A percentile compares a stretch with the other conserved stretches of the same genome.
phyloP scores from a whole-genome alignment of 2,888 invertebrate genomes.

The Linnaemya vulpina region DNA sequence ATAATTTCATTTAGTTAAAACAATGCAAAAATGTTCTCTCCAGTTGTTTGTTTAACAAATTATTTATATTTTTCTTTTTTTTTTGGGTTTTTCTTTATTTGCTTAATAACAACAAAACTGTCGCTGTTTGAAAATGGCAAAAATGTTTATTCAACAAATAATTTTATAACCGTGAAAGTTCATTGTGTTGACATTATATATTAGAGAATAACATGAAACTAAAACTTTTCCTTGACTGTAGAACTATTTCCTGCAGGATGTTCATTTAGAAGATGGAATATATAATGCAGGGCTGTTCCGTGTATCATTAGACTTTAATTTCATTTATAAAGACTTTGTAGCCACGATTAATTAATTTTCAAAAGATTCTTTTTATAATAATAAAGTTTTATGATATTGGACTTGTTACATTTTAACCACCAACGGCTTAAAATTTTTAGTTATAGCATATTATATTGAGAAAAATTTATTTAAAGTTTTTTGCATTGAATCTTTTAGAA shows the following conservation, averaged over 20 bases:
- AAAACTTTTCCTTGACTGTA: background rate
- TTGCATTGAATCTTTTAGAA: too few species aligned
- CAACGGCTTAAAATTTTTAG: background rate
- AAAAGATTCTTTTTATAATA: too few species aligned
- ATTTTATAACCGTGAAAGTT: conserved; percentile 1
- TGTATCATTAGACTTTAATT: too few species aligned
- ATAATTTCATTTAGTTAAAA: conserved; percentile 18
- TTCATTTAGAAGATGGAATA: too few species aligned
- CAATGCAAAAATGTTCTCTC: conserved; percentile 19
- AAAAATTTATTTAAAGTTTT: too few species aligned
- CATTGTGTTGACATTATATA: conserved; percentile 1
- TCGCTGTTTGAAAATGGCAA: background rate
- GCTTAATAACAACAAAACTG: conserved; percentile 15
- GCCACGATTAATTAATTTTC: too few species aligned
- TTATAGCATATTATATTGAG: too few species aligned
- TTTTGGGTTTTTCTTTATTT: background rate
- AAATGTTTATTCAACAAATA: background rate
- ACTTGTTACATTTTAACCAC: background rate
- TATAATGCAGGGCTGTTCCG: too few species aligned
- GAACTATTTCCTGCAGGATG: background rate
- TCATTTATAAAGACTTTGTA: too few species aligned
- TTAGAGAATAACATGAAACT: conserved; percentile 1
- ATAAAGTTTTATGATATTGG: background rate
- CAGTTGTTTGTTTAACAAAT: conserved; percentile 14
- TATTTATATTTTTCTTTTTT: background rate